These are phyloP conservation scores for Zaprionus obscuricornis DNA, from an alignment of 2,888 invertebrate genomes.

Conservation along the genomic window DNA sequence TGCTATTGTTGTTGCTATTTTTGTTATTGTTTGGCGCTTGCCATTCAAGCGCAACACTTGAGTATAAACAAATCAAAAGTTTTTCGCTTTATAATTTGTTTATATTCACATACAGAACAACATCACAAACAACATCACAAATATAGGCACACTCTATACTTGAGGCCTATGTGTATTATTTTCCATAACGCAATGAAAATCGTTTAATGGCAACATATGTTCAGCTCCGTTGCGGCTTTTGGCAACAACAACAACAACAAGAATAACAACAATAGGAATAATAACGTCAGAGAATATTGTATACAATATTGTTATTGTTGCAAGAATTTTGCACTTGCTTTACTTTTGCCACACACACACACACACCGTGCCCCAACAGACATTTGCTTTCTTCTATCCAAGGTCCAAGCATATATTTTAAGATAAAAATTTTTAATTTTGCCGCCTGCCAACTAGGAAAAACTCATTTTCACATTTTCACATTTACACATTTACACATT, in stretches of 20 bases:
- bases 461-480: conserved; percentile 54
- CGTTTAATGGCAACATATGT: conserved; percentile 70
- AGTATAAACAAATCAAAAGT: conserved; percentile 59
- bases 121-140: too few species aligned
- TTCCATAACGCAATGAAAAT: conserved; percentile 58
- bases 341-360: conserved; percentile 10
- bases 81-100: conserved; percentile 49
- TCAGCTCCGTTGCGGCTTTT: conserved; percentile 27
- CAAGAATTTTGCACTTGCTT: conserved; percentile 36
- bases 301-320: conserved; percentile 56
- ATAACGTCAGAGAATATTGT: conserved; percentile 14
- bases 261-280: too few species aligned
- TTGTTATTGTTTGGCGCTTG: conserved; percentile 45
- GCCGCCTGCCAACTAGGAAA: conserved; percentile 60
- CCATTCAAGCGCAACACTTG: conserved; percentile 57
- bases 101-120: conserved; percentile 30
- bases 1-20: conserved; percentile 30
- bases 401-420: conserved; percentile 43
- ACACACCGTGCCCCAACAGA: neutral
- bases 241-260: conserved; percentile 21
- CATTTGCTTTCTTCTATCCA: neutral
- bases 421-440: conserved; percentile 66
- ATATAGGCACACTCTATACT: neutral
- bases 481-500: conserved; percentile 12
- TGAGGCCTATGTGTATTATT: conserved; percentile 33